A percentile compares a stretch with the other conserved stretches of the same genome.
Conservation (phyloP, 2,113 vertebrate genomes). For the Clupea harengus region DNA sequence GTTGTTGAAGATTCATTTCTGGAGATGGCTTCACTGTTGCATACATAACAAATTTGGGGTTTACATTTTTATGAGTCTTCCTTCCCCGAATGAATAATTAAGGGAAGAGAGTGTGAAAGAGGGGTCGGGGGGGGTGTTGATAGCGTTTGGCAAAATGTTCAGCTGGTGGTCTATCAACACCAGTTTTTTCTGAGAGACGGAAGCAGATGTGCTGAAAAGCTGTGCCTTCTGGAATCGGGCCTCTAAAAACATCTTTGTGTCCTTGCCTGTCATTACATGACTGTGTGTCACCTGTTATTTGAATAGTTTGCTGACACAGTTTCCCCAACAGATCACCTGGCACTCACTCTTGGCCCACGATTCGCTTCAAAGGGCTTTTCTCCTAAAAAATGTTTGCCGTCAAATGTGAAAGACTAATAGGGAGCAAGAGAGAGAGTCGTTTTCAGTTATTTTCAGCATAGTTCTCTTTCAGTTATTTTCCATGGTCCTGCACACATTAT, state of each 20-base stretch:
- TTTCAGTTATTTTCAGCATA: neutral
- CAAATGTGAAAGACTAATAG: neutral
- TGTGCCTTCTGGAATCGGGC: constrained; percentile 47
- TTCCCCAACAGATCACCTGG: constrained; percentile 20
- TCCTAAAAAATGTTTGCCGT: neutral
- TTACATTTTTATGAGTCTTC: constrained; percentile 71
- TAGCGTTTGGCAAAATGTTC: constrained; percentile 46
- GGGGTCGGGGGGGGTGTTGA: constrained; percentile 38
- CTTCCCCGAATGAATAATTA: constrained; percentile 68
- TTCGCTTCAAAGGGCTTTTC: neutral
- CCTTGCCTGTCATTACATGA: constrained; percentile 64
- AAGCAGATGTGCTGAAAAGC: constrained; percentile 62
- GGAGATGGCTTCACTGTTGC: constrained; percentile 30
- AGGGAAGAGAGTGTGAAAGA: constrained; percentile 56
- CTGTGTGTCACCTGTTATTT: constrained; percentile 54
- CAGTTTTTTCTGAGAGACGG: neutral
- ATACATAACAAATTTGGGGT: constrained; percentile 46
- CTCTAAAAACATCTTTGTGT: constrained; percentile 62
- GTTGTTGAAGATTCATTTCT: neutral
- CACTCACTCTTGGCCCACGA: neutral
- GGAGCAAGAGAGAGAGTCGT: neutral
- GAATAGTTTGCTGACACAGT: constrained; percentile 36
- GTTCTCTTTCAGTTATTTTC: neutral
- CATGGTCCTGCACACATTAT: neutral
- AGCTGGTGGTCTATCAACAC: constrained; percentile 1